A percentile compares a stretch with the other conserved stretches of the same genome.
These are phyloP conservation scores for Scelioninae gen. 2 DNA, from an alignment of 2,888 invertebrate species.

Conservation along the genomic window DNA sequence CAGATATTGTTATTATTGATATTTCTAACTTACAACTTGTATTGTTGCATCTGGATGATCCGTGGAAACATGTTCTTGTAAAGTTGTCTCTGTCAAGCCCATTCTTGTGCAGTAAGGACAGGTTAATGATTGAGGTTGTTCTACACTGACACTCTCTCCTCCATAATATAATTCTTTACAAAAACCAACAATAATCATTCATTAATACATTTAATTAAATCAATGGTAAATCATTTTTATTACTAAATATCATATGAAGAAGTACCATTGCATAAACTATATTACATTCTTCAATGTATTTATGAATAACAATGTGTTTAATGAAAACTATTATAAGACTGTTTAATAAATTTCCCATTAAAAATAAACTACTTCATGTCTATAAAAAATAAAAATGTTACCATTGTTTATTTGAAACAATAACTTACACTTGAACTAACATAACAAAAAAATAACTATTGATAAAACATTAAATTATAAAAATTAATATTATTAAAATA, in stretches of 20 bases:
- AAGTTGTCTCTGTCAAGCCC: conserved; percentile 94
- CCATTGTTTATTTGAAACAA: no score
- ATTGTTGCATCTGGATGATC: conserved; percentile 94
- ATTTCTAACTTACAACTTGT: conserved; percentile 84
- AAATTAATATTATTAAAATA: no score
- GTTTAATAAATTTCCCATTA: no score
- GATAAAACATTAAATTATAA: no score
- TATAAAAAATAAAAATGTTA: no score
- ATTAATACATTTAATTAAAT: not conserved
- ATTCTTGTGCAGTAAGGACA: conserved; percentile 98
- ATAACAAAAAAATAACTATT: no score
- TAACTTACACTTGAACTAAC: no score
- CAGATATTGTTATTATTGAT: not conserved
- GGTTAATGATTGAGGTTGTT: conserved; percentile 96
- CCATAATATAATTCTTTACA: conserved; percentile 92
- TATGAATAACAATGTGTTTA: conserved; percentile 18
- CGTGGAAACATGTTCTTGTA: conserved; percentile 92
- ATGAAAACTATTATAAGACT: no score
- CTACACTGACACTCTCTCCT: conserved; percentile 92
- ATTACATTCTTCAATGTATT: conserved; percentile 25
- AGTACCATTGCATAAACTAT: not conserved
- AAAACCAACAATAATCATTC: conserved; percentile 11
- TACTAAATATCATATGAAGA: conserved; percentile 31
- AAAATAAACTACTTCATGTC: not conserved
- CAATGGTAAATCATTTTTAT: conserved; percentile 18